Percentiles rank a stretch among this genome's conserved stretches.
phyloP scores from a whole-genome alignment of 2,888 invertebrate species.

The Agonum fuliginosum region DNA sequence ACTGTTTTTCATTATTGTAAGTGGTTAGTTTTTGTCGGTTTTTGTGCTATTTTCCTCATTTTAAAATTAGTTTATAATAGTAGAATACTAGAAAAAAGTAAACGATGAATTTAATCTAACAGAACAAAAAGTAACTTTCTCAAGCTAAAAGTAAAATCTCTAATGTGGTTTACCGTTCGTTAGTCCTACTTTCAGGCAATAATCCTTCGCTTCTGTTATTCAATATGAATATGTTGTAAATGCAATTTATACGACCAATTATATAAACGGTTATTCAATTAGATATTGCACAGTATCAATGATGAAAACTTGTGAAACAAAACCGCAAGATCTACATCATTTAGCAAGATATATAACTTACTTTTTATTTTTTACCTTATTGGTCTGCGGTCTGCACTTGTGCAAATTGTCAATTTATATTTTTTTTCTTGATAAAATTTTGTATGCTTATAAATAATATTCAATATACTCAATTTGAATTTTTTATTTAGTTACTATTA shows the following conservation, averaged over 20 bases:
- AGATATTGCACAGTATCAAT: neutral
- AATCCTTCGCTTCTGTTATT: constrained; percentile 6
- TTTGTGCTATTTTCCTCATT: neutral
- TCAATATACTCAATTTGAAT: no score
- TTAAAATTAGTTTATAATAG: neutral
- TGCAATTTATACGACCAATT: no score
- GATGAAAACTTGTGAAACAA: neutral
- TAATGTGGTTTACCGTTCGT: constrained; percentile 40
- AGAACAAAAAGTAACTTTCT: constrained; percentile 36
- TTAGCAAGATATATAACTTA: neutral
- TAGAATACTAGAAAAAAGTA: constrained; percentile 5
- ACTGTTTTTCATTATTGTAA: neutral
- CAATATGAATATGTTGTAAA: constrained; percentile 45
- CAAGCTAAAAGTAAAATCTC: constrained; percentile 37
- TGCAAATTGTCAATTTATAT: no score
- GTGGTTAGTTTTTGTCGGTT: no score
- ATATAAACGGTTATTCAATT: constrained; percentile 23
- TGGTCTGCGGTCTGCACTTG: no score
- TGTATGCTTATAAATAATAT: no score
- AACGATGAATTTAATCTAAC: neutral
- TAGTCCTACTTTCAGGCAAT: constrained; percentile 39
- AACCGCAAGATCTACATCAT: neutral
- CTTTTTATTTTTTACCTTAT: neutral
- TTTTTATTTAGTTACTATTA: no score
- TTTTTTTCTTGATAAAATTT: no score